Conservation (phyloP, 2,797 vertebrate species). For the Sebastes cheni region DNA sequence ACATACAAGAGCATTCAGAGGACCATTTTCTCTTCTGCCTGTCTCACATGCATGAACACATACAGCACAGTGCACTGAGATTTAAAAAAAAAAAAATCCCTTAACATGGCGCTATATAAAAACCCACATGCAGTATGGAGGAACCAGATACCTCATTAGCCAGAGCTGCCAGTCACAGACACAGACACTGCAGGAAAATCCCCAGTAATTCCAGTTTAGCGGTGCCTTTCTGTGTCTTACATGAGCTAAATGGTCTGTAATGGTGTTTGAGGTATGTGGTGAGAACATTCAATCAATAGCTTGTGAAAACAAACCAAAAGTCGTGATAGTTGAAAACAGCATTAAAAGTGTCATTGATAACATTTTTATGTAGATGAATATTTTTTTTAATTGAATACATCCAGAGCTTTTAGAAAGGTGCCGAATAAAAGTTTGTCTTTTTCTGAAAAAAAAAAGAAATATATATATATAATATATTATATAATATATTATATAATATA, state of each 20-base stretch:
- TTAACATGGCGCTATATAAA: not conserved
- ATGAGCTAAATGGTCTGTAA: not conserved
- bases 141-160: constrained; percentile 36
- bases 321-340: not conserved
- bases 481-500: no score
- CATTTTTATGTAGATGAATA: no score
- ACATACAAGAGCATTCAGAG: not conserved
- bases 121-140: not conserved
- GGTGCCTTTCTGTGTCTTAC: not conserved
- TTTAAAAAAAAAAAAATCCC: not conserved
- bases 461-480: no score
- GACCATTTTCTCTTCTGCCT: not conserved
- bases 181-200: constrained; percentile 7
- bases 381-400: no score
- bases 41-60: not conserved
- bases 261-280: not conserved
- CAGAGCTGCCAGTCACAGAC: constrained; percentile 3
- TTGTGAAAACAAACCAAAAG: not conserved
- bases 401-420: no score
- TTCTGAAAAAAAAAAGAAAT: no score
- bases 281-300: not conserved
- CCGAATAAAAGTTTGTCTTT: no score
- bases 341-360: not conserved
- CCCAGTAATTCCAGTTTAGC: constrained; percentile 13
- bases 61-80: not conserved